Evolutionary conservation across 2,888 invertebrate species (phyloP), one percentile per base, ranked within the genome.

Genomic region (Nymphalis polychloros): DNA sequence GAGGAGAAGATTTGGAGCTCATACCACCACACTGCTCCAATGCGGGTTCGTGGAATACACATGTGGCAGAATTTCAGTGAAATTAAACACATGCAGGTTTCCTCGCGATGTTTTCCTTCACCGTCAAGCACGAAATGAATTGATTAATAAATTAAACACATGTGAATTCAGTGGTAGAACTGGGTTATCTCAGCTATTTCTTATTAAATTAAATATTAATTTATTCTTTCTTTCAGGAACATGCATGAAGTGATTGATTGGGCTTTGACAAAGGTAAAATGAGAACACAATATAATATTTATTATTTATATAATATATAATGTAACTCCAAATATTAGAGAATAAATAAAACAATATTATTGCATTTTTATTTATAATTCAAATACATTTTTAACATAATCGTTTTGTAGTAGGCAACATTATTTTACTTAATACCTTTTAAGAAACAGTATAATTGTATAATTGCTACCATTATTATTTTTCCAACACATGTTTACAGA

Each of bases 221-320:
- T 57, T 3, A 35, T 57, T 52, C 46, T 67, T 84, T 68, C 67
- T 85, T 84, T 69, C 81, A 87, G 86, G 77, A 68, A 83, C 84
- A 20, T 87, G 87, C 70, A 79, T 81, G 77, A 76, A 76, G 50
- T 78, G 69, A 76, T 20, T 78, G 69, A 76, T 20, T n/a, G 20
- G 49, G 23, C 60, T 50, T 41, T 13, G 41, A 69, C 53, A 49
- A 23, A 41, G n/a, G 35, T 7, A 31, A 31, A 19, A 8, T 31
- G 20, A 31, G n/a, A 31, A 8, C 17, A 1, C 41, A 41, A 41
- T 19, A 41, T n/a, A 8, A 19, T 41, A 41, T 41, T 35, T 57
- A 31, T 31, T n/a, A 55, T 4, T 23, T 52, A 55, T 31, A 55
- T 53, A 31, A 6, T 31, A 13, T 10, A 13, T 53, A 8, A 52